Conservation (phyloP, 1,140 invertebrate genomes). For the Spodoptera frugiperda region DNA sequence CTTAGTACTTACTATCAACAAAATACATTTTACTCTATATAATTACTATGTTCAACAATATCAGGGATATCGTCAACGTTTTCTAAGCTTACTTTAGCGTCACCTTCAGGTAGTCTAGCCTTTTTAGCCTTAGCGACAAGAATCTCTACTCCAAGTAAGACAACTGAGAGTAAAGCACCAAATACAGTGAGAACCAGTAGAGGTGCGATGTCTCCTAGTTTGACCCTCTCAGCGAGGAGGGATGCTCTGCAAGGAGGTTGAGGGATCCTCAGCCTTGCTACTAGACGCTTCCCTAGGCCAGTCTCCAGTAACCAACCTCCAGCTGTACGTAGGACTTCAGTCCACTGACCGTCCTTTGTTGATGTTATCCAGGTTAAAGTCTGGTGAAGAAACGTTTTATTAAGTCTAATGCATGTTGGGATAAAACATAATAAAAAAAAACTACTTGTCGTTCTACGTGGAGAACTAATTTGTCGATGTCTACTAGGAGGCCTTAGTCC, state of each 20-base stretch:
- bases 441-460: too few relatives aligned
- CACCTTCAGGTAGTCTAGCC: background rate
- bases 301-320: conserved; percentile 70
- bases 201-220: conserved; percentile 67
- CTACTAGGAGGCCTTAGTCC: too few relatives aligned
- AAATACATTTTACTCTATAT: background rate
- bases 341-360: conserved; percentile 68
- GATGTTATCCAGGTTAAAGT: conserved; percentile 52
- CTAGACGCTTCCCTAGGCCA: conserved; percentile 62
- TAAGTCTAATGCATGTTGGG: background rate
- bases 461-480: too few relatives aligned
- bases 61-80: background rate
- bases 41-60: background rate
- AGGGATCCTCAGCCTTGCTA: conserved; percentile 58
- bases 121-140: conserved; percentile 55
- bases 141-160: conserved; percentile 64
- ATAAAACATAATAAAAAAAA: too few relatives aligned
- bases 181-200: conserved; percentile 56
- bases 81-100: background rate
- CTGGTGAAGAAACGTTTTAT: background rate
- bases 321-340: conserved; percentile 56
- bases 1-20: too few relatives aligned
- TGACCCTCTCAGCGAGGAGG: conserved; percentile 74
- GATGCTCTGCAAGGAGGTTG: conserved; percentile 71
- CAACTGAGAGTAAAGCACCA: conserved; percentile 58